Conservation (phyloP, 2,797 vertebrate genomes). For the Acipenser ruthenus region DNA sequence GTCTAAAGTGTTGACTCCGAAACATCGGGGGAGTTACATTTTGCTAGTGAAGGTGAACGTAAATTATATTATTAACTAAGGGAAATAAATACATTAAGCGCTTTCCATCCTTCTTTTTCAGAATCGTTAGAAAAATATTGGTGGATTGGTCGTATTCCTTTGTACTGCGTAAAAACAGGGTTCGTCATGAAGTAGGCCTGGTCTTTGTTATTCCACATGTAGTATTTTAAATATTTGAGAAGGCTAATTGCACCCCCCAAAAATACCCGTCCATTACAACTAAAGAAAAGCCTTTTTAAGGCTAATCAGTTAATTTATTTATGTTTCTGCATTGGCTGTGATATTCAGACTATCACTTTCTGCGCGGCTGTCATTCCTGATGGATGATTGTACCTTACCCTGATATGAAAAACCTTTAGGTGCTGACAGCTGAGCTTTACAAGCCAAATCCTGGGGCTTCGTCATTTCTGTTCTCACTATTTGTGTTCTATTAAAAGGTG, state of each 20-base stretch:
- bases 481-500: constrained; percentile 2
- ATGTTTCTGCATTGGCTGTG: constrained; percentile 31
- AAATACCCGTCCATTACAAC: constrained; percentile 21
- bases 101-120: not conserved
- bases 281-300: constrained; percentile 15
- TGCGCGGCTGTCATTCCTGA: constrained; percentile 49
- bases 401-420: constrained; percentile 27
- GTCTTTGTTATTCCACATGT: constrained; percentile 9
- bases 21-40: not conserved
- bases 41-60: not conserved
- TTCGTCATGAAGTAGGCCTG: too few relatives aligned
- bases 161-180: too few relatives aligned
- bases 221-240: constrained; percentile 23
- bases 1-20: too few relatives aligned
- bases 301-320: constrained; percentile 34
- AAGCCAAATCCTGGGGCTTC: constrained; percentile 14
- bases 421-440: constrained; percentile 12
- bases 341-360: constrained; percentile 23
- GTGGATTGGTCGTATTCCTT: not conserved
- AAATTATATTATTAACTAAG: not conserved
- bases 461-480: not conserved
- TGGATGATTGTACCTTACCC: constrained; percentile 43
- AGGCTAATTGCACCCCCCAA: constrained; percentile 21
- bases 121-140: not conserved
- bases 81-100: not conserved